A percentile compares a stretch with the other conserved stretches of the same genome.
Evolutionary conservation across 1,140 invertebrate species (phyloP).

Genomic region (Sinella curviseta): DNA sequence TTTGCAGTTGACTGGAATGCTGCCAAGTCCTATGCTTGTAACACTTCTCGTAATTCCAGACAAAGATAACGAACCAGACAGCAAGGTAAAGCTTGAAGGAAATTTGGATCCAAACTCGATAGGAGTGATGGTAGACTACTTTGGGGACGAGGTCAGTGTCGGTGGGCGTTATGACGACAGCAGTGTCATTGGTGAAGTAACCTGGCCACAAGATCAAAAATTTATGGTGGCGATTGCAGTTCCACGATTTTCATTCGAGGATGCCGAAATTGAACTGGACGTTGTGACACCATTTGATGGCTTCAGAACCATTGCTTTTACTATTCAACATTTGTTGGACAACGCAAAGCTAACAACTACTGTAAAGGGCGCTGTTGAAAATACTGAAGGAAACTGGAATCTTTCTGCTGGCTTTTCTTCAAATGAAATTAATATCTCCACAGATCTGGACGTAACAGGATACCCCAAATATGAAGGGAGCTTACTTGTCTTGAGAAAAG

Average conservation of each 20-base stretch:
- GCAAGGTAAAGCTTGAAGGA: slow-evolving; percentile 26
- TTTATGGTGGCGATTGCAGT: neutral
- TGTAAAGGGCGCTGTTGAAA: slow-evolving; percentile 12
- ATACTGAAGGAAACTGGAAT: neutral
- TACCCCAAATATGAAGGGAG: neutral
- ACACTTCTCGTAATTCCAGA: slow-evolving; percentile 9
- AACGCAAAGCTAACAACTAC: slow-evolving; percentile 9
- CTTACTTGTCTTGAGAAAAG: neutral
- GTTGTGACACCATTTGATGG: slow-evolving; percentile 43
- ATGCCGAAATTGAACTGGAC: slow-evolving; percentile 8
- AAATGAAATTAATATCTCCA: neutral
- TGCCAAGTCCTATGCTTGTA: neutral
- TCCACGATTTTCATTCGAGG: neutral
- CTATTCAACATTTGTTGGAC: slow-evolving; percentile 32
- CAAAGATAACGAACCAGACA: slow-evolving; percentile 21
- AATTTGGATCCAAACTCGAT: neutral
- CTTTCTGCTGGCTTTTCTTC: neutral
- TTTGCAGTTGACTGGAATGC: slow-evolving; percentile 26
- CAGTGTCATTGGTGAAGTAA: neutral
- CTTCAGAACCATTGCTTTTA: slow-evolving; percentile 25
- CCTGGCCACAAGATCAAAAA: neutral
- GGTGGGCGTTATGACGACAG: slow-evolving; percentile 23
- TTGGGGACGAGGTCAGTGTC: slow-evolving; percentile 16
- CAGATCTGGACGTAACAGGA: neutral
- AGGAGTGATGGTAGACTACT: slow-evolving; percentile 35